phyloP scores from a whole-genome alignment of 2,888 invertebrate genomes.

The Troides aeacus region DNA sequence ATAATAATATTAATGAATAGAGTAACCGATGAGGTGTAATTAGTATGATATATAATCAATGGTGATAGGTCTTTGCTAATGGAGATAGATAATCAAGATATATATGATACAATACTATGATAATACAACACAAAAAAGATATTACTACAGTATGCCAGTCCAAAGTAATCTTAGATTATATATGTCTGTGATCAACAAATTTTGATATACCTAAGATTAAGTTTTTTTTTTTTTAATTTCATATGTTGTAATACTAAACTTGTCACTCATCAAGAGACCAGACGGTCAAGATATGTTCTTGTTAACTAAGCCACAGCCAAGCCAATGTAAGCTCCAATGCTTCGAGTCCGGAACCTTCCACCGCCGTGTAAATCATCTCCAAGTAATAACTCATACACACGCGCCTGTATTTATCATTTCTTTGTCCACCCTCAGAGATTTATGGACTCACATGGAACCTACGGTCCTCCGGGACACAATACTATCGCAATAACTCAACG shows the following conservation, averaged over 20 bases:
- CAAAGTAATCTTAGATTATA: too few species aligned
- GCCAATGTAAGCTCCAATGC: not conserved
- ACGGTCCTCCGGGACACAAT: constrained; percentile 43
- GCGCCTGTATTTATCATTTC: constrained; percentile 66
- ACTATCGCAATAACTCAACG: constrained; percentile 44
- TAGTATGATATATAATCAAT: too few species aligned
- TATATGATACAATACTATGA: too few species aligned
- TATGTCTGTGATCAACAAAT: too few species aligned
- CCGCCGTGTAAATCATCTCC: constrained; percentile 57
- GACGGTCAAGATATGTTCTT: not conserved
- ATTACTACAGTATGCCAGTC: too few species aligned
- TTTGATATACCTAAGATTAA: too few species aligned
- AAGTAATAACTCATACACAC: constrained; percentile 57
- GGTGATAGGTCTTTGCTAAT: too few species aligned
- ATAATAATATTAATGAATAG: too few species aligned
- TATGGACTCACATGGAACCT: constrained; percentile 43
- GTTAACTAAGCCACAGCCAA: not conserved
- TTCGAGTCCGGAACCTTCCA: constrained; percentile 33
- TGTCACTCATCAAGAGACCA: not conserved
- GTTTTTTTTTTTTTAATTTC: too few species aligned
- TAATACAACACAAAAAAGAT: too few species aligned
- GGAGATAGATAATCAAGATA: too few species aligned
- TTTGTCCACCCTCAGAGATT: constrained; percentile 66
- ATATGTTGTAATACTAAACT: not conserved
- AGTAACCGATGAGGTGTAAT: too few species aligned